These are phyloP conservation scores for Scaptomyza tumidula DNA, from an alignment of 2,888 invertebrate species.

Conservation along the genomic window DNA sequence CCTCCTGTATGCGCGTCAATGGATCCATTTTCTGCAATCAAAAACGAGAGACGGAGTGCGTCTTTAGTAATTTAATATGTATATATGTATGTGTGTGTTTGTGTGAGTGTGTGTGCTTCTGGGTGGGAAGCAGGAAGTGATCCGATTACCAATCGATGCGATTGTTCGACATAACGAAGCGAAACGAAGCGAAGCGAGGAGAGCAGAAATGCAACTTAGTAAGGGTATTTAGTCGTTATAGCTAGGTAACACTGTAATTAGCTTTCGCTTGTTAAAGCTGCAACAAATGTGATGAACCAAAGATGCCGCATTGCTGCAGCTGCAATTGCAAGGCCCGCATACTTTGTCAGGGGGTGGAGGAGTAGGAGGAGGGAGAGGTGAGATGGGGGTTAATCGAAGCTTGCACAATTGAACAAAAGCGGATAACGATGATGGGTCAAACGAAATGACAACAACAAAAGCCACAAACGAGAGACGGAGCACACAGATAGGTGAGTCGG, in stretches of 20 bases:
- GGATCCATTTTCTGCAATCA: constrained; percentile 88
- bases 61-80: constrained; percentile 20
- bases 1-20: constrained; percentile 92
- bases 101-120: neutral
- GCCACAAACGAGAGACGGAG: too few relatives aligned
- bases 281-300: constrained; percentile 2
- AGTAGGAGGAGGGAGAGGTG: too few relatives aligned
- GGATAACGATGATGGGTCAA: constrained; percentile 8
- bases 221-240: neutral
- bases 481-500: too few relatives aligned
- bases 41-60: constrained; percentile 80
- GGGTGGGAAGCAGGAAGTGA: constrained; percentile 35
- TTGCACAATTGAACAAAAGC: constrained; percentile 5
- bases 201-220: constrained; percentile 8
- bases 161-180: constrained; percentile 48
- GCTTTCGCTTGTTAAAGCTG: constrained; percentile 2
- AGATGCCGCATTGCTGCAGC: constrained; percentile 19
- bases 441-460: constrained; percentile 1
- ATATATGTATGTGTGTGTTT: too few relatives aligned
- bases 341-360: neutral
- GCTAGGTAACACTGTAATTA: constrained; percentile 4
- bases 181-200: constrained; percentile 24
- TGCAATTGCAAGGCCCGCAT: constrained; percentile 22
- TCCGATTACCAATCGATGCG: constrained; percentile 50
- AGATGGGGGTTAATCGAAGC: constrained; percentile 1